phyloP scores from a whole-genome alignment of 2,113 vertebrate genomes.

The Notiomystis cincta region DNA sequence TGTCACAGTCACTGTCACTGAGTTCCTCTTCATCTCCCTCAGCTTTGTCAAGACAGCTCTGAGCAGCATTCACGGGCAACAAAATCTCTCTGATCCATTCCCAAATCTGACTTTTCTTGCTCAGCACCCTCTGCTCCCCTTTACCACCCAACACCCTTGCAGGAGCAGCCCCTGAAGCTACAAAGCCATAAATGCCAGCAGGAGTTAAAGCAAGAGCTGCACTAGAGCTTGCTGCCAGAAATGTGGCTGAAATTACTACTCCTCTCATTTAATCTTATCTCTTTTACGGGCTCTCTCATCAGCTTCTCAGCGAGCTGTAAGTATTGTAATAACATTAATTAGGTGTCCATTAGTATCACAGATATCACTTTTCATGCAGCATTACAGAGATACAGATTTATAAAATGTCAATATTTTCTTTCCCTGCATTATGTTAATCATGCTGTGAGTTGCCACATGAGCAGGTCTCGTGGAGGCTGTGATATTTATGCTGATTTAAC shows the following conservation, averaged over 20 bases:
- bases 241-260: conserved; percentile 20
- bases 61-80: background rate
- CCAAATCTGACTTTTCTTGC: background rate
- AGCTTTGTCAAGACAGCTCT: background rate
- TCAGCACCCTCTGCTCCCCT: background rate
- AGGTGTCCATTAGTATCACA: conserved; percentile 58
- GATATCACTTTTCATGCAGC: conserved; percentile 20
- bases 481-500: conserved; percentile 38
- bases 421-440: conserved; percentile 46
- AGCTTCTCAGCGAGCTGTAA: conserved; percentile 1
- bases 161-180: background rate
- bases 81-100: background rate
- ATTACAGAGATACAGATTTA: conserved; percentile 11
- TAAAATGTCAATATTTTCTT: conserved; percentile 50
- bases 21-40: background rate
- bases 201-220: background rate
- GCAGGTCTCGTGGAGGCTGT: background rate
- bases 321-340: conserved; percentile 55
- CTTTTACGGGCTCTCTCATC: background rate
- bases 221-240: background rate
- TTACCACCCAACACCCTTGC: fast-evolving
- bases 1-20: fast-evolving
- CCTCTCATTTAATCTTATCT: conserved; percentile 57
- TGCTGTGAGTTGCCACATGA: background rate
- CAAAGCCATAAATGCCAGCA: background rate